Evolutionary conservation across 2,888 invertebrate genomes (phyloP).

Genomic region (Suillia variegata): DNA sequence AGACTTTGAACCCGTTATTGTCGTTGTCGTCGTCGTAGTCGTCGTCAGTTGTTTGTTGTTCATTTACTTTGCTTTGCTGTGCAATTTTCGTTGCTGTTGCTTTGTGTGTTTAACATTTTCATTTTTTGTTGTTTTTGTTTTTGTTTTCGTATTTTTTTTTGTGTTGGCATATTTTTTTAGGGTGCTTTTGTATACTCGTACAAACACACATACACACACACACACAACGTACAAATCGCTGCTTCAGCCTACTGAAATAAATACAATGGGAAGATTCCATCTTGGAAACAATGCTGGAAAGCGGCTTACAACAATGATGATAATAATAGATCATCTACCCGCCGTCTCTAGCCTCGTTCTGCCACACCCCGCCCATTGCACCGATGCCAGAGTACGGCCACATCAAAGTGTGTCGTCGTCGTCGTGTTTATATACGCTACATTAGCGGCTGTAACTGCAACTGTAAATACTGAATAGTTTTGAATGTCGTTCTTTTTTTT

Average conservation of each 20-base stretch:
- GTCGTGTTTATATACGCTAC: not conserved
- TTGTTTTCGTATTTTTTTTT: constrained; percentile 34
- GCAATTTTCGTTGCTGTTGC: constrained; percentile 51
- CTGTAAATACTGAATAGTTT: too few species aligned
- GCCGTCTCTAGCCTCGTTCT: too few species aligned
- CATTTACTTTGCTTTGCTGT: constrained; percentile 43
- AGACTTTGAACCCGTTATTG: constrained; percentile 16
- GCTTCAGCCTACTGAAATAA: constrained; percentile 6
- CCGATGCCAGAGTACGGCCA: not conserved
- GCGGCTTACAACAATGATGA: constrained; percentile 56
- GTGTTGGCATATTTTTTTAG: too few species aligned
- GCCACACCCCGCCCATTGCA: not conserved
- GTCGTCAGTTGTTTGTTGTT: constrained; percentile 40
- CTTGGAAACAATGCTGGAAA: constrained; percentile 54
- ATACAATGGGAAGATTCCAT: constrained; percentile 35
- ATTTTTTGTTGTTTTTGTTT: constrained; percentile 37
- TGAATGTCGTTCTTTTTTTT: constrained; percentile 11
- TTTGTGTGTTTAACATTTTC: constrained; percentile 49
- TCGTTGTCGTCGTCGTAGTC: constrained; percentile 38
- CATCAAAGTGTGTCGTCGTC: not conserved
- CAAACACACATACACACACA: too few species aligned
- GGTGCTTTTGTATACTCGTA: constrained; percentile 26
- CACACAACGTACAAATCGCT: constrained; percentile 5
- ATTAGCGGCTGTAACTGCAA: not conserved
- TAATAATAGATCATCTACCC: constrained; percentile 51